A percentile compares a stretch with the other conserved stretches of the same genome.
phyloP scores from a whole-genome alignment of 2,113 vertebrate genomes.

The Phrynocephalus versicolor region DNA sequence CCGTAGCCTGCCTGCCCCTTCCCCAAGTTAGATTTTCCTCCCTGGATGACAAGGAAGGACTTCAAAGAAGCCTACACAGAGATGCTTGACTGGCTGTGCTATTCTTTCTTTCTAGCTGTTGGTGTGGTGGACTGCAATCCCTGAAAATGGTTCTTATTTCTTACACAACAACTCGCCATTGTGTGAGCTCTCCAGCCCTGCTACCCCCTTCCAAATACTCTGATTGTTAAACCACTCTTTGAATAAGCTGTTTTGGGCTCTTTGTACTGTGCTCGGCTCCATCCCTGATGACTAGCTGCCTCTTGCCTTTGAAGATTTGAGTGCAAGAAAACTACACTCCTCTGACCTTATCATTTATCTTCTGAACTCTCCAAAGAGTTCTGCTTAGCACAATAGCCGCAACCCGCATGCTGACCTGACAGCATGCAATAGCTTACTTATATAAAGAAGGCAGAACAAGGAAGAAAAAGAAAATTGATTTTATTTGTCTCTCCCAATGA shows the following conservation, averaged over 20 bases:
- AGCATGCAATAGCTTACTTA: slow-evolving; percentile 16
- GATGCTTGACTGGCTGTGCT: neutral
- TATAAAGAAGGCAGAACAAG: neutral
- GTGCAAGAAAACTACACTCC: slow-evolving; percentile 62
- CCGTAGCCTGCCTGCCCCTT: neutral
- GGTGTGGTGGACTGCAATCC: neutral
- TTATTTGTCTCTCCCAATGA: slow-evolving; percentile 9
- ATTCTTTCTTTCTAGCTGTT: neutral
- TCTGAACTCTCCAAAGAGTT: slow-evolving; percentile 62
- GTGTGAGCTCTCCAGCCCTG: slow-evolving; percentile 24
- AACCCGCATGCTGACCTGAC: slow-evolving; percentile 39
- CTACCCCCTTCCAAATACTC: slow-evolving; percentile 39
- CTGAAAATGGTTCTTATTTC: slow-evolving; percentile 52
- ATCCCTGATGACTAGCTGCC: slow-evolving; percentile 59
- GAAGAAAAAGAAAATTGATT: slow-evolving; percentile 8
- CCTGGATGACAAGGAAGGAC: slow-evolving; percentile 1
- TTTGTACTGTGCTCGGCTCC: slow-evolving; percentile 54
- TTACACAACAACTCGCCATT: slow-evolving; percentile 56
- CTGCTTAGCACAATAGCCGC: slow-evolving; percentile 60
- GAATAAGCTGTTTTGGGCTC: slow-evolving; percentile 60
- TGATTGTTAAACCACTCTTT: slow-evolving; percentile 68
- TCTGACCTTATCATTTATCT: slow-evolving; percentile 66
- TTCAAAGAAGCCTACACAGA: neutral
- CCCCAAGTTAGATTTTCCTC: neutral
- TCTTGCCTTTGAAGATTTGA: slow-evolving; percentile 65